Evolutionary conservation across 2,113 vertebrate species (phyloP).

Genomic region (Odontesthes bonariensis): DNA sequence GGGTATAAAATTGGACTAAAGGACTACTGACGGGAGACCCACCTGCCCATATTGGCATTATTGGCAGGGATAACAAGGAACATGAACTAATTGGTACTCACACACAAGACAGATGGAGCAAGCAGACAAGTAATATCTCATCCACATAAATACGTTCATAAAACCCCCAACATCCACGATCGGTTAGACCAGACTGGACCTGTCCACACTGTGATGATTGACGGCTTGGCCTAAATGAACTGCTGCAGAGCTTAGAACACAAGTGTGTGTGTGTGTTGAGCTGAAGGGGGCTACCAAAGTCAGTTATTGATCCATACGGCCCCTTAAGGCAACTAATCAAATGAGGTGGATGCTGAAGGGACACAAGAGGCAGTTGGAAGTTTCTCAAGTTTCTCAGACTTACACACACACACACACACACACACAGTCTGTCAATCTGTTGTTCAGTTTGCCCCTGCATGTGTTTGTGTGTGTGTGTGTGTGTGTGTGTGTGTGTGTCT

Average conservation of each 20-base stretch:
- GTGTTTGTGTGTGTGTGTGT: no score
- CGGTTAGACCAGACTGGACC: constrained; percentile 53
- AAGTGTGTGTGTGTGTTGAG: constrained; percentile 22
- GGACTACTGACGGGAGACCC: constrained; percentile 28
- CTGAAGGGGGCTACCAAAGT: constrained; percentile 45
- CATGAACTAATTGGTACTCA: constrained; percentile 51
- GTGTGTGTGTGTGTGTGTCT: constrained; percentile 27
- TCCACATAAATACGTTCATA: constrained; percentile 25
- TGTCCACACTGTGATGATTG: constrained; percentile 67
- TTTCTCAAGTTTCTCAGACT: constrained; percentile 75
- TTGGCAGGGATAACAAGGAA: constrained; percentile 40
- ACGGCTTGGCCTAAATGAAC: constrained; percentile 69
- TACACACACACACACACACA: constrained; percentile 20
- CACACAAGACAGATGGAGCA: constrained; percentile 65
- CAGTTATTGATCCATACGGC: constrained; percentile 75
- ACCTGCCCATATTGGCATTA: constrained; percentile 29
- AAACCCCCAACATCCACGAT: constrained; percentile 38
- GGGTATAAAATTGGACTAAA: constrained; percentile 15
- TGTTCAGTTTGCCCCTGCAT: constrained; percentile 19
- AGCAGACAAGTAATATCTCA: constrained; percentile 56
- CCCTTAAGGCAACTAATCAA: constrained; percentile 78
- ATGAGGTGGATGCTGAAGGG: constrained; percentile 62
- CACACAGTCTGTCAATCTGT: constrained; percentile 45
- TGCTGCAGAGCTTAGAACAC: constrained; percentile 38
- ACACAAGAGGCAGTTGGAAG: constrained; percentile 64